Evolutionary conservation across 30 jellyfish, hydroid and myxozoan species (phyloP).

Genomic region (Aurelia aurita): DNA sequence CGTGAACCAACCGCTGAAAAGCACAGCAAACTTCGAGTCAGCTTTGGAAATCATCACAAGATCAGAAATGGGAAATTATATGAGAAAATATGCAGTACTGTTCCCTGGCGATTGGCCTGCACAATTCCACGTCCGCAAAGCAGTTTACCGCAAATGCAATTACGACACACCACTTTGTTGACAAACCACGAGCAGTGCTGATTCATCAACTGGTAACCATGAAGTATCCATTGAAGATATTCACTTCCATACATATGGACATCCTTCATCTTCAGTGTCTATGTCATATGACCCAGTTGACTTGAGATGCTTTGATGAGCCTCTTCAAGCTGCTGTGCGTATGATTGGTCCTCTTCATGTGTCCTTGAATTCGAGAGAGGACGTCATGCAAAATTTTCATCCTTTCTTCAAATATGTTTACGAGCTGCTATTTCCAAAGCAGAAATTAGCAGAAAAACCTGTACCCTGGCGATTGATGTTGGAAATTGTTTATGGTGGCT

Average conservation of each 20-base stretch:
- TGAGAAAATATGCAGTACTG: neutral
- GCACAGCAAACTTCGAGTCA: neutral
- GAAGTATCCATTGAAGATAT: neutral
- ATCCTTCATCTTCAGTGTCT: conserved; percentile 6
- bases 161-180: neutral
- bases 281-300: neutral
- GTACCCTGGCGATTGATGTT: conserved; percentile 8
- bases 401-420: conserved; percentile 14
- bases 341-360: neutral
- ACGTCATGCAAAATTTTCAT: conserved; percentile 5
- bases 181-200: neutral
- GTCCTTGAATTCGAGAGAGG: conserved; percentile 11
- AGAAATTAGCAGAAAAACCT: neutral
- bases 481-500: conserved; percentile 12
- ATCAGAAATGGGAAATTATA: neutral
- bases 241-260: neutral
- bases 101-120: conserved; percentile 13
- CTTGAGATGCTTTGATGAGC: neutral
- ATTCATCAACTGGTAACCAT: neutral
- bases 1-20: neutral
- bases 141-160: neutral
- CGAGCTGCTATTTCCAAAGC: neutral
- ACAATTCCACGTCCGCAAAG: neutral
- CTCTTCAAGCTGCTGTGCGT: neutral
- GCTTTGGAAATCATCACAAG: neutral